Percentiles rank a stretch among this genome's conserved stretches.
Evolutionary conservation across 2,797 vertebrate genomes (phyloP).

Genomic region (Sparidentex hasta): DNA sequence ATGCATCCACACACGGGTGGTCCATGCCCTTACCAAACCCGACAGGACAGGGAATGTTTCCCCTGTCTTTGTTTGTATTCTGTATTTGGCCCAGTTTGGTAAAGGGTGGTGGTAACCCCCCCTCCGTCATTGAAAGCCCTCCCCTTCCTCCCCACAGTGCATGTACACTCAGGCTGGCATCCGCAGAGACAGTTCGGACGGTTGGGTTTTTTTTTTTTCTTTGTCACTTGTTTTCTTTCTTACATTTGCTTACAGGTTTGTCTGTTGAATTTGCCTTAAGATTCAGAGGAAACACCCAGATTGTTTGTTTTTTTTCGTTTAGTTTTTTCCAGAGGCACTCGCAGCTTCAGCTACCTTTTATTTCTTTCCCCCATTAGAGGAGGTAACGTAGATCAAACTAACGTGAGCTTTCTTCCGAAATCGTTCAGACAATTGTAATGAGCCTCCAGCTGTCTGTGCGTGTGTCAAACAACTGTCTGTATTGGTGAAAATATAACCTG

Average conservation of each 20-base stretch:
- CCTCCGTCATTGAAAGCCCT: constrained; percentile 30
- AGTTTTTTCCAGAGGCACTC: constrained; percentile 17
- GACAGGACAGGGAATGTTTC: not conserved
- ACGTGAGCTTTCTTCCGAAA: constrained; percentile 26
- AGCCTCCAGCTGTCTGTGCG: constrained; percentile 63
- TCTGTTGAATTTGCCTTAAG: constrained; percentile 73
- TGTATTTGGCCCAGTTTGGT: constrained; percentile 77
- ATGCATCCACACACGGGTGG: constrained; percentile 55
- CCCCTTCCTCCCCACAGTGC: constrained; percentile 9
- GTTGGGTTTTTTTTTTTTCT: constrained; percentile 35
- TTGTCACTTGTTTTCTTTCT: constrained; percentile 14
- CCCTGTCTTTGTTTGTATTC: constrained; percentile 41
- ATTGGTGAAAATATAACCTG: constrained; percentile 33
- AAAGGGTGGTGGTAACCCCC: constrained; percentile 55
- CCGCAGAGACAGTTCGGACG: constrained; percentile 56
- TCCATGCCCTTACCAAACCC: constrained; percentile 74
- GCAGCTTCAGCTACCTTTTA: not conserved
- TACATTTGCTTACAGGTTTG: constrained; percentile 23
- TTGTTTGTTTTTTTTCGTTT: constrained; percentile 12
- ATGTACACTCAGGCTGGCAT: constrained; percentile 67
- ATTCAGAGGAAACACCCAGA: constrained; percentile 46
- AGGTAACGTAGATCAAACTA: constrained; percentile 31
- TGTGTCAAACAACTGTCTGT: constrained; percentile 55
- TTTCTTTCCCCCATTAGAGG: constrained; percentile 29
- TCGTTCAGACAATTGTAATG: constrained; percentile 66